Base-by-base conservation (phyloP, 2,888 invertebrate species). In the Zygogramma bicolorata region DNA sequence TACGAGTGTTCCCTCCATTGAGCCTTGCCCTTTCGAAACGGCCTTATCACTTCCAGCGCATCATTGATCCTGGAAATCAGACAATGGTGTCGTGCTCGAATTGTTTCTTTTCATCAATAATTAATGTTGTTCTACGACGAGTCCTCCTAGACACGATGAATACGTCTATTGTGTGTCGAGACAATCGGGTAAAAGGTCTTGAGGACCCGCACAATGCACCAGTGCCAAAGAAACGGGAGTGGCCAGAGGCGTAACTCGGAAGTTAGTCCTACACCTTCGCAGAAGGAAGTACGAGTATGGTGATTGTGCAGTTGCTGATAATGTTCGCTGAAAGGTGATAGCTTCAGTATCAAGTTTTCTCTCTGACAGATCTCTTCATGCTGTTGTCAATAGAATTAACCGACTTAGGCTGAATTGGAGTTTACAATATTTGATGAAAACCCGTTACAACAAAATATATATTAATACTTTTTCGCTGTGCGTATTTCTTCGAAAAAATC, bases 131-230 rank as follows among this genome's bases (percentile, higher is more conserved):
- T 74, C 68, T 71, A 59, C 42, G 74, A 66, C 42, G 71, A 68
- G 68, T 69, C 71, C 70, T 71, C 60, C 68, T 71, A 71, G 68
- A 68, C 60, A 60, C 67, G 53, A 40, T 75, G 75, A 73, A 71
- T 73, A 69, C 65, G 65, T 58, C 69, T 65, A 73, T 75, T 75
- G 75, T 75, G 20, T 58, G 60, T 60, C 67, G 71, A 71, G 71
- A 75, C 74, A 74, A 75, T 75, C 65, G 70, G 34, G 59, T 67
- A 74, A 74, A 75, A 75, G 73, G 73, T 25, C 75, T 40, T 57
- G 53, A 71, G 61, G 66, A 65, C 65, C 46, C 65, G 46, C 65
- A 70, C 68, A 75, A 73, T 70, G 67, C 60, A 69, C 57, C 42
- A 38, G 71, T 58, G 73, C 66, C 20, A 31, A 60, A 60, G 60